A percentile compares a stretch with the other conserved stretches of the same genome.
Conservation (phyloP, 2,888 invertebrate genomes). For the Girardia tigrina region DNA sequence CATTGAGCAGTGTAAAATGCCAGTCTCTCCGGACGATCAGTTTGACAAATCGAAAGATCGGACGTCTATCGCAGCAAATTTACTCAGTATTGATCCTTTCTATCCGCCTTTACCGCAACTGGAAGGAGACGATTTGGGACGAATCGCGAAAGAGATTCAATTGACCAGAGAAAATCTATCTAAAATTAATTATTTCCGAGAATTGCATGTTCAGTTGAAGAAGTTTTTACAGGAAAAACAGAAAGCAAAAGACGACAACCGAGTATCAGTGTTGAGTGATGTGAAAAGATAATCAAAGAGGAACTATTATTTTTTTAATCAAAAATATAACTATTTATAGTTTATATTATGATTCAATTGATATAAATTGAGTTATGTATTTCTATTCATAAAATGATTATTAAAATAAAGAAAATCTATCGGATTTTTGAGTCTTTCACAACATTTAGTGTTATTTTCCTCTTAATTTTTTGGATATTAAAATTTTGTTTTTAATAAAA, state of each 20-base stretch:
- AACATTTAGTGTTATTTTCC: too few relatives aligned
- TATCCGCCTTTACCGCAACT: conserved; percentile 48
- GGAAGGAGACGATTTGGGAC: conserved; percentile 49
- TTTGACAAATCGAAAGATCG: background rate
- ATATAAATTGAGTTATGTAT: too few relatives aligned
- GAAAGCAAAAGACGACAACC: background rate
- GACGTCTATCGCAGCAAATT: conserved; percentile 21
- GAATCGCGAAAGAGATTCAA: conserved; percentile 46
- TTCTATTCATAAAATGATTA: too few relatives aligned
- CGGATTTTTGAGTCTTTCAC: too few relatives aligned
- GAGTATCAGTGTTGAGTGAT: too few relatives aligned
- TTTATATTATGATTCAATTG: too few relatives aligned
- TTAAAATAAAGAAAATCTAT: too few relatives aligned
- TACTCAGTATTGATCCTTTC: conserved; percentile 39
- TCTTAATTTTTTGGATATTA: too few relatives aligned
- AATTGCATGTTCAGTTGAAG: conserved; percentile 31
- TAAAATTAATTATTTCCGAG: conserved; percentile 34
- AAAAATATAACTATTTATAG: too few relatives aligned
- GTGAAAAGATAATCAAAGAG: too few relatives aligned
- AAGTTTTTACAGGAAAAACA: background rate
- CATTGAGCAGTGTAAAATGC: conserved; percentile 40
- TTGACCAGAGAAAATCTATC: conserved; percentile 42
- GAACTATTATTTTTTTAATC: too few relatives aligned
- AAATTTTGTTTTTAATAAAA: too few relatives aligned
- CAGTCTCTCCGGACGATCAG: background rate